A percentile compares a stretch with the other conserved stretches of the same genome.
Conservation (phyloP, 2,888 invertebrate genomes). For the Lasioglossum zephyrum region DNA sequence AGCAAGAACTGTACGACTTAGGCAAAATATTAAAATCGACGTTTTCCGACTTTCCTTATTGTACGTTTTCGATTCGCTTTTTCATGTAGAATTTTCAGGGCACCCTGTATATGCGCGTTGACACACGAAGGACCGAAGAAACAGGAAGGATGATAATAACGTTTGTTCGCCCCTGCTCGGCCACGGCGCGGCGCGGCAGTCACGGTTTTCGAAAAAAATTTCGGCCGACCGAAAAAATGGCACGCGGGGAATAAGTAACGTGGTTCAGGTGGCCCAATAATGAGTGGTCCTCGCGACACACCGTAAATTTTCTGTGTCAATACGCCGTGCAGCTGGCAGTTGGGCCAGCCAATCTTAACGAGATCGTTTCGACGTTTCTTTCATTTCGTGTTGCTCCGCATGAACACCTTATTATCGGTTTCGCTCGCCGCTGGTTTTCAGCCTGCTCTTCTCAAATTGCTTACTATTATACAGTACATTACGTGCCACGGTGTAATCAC, state of each 20-base stretch:
- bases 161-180: slow-evolving; percentile 46
- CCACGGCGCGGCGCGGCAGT: slow-evolving; percentile 58
- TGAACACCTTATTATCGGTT: slow-evolving; percentile 38
- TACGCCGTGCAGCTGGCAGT: slow-evolving; percentile 60
- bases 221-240: slow-evolving; percentile 24
- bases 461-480: neutral
- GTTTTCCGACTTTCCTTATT: too few relatives aligned
- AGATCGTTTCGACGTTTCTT: slow-evolving; percentile 58
- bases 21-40: too few relatives aligned
- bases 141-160: slow-evolving; percentile 65
- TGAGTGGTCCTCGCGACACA: slow-evolving; percentile 56
- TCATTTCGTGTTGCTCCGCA: slow-evolving; percentile 22
- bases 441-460: neutral
- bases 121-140: slow-evolving; percentile 47
- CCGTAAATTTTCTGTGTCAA: slow-evolving; percentile 67
- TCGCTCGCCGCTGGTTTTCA: neutral
- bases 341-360: slow-evolving; percentile 50
- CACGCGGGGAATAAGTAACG: slow-evolving; percentile 33
- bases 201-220: slow-evolving; percentile 62
- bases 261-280: slow-evolving; percentile 65
- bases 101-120: slow-evolving; percentile 28
- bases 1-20: too few relatives aligned
- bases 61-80: neutral
- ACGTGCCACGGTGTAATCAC: neutral
- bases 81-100: neutral